Percentiles rank a stretch among this genome's conserved stretches.
Conservation (phyloP, 2,113 vertebrate species). For the Trematomus loennbergii region DNA sequence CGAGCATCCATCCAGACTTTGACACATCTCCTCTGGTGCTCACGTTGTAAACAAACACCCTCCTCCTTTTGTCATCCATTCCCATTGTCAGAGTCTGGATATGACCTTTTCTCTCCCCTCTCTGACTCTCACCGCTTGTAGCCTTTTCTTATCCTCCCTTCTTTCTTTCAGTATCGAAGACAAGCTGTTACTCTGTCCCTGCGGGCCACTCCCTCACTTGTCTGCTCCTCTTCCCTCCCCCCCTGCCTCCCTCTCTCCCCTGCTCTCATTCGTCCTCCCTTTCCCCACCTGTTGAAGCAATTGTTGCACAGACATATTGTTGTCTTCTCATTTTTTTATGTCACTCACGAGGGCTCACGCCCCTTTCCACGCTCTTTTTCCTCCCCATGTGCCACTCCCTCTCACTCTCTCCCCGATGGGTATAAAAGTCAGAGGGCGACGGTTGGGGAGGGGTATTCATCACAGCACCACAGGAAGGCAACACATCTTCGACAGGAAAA, state of each 20-base stretch:
- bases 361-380: constrained; percentile 13
- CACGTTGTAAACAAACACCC: constrained; percentile 73
- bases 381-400: constrained; percentile 8
- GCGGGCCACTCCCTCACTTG: constrained; percentile 81
- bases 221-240: constrained; percentile 55
- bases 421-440: constrained; percentile 70
- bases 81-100: constrained; percentile 82
- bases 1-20: background rate
- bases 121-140: constrained; percentile 27
- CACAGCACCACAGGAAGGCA: constrained; percentile 21
- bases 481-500: background rate
- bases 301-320: constrained; percentile 77
- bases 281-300: constrained; percentile 85
- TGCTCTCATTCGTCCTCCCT: constrained; percentile 52
- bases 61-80: constrained; percentile 75
- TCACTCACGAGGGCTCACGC: constrained; percentile 49
- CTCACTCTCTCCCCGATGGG: constrained; percentile 36
- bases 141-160: constrained; percentile 62
- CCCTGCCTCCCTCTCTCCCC: constrained; percentile 31
- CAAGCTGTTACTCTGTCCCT: constrained; percentile 83
- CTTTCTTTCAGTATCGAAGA: constrained; percentile 77
- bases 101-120: constrained; percentile 76
- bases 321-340: constrained; percentile 72
- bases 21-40: constrained; percentile 16
- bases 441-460: constrained; percentile 9